These are phyloP conservation scores for Pithys albifrons DNA, from an alignment of 2,113 vertebrate species.

Conservation along the genomic window DNA sequence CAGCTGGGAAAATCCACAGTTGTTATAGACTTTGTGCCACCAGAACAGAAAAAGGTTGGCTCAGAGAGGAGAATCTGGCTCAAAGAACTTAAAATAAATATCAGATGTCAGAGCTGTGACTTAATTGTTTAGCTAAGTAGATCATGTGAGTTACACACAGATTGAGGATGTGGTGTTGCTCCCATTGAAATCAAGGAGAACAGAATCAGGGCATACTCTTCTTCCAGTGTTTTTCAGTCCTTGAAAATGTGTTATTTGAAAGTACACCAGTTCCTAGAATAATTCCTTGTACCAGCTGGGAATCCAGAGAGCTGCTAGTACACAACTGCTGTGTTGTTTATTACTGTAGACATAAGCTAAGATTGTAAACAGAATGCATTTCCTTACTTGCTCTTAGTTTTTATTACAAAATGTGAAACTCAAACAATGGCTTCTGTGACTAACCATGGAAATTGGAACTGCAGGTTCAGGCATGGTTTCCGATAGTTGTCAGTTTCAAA, in stretches of 20 bases:
- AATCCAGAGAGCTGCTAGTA: neutral
- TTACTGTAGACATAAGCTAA: neutral
- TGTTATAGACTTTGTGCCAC: constrained; percentile 10
- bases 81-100: constrained; percentile 70
- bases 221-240: neutral
- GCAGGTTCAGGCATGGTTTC: neutral
- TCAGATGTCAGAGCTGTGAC: constrained; percentile 67
- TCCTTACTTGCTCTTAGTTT: neutral
- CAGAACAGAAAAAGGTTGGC: constrained; percentile 37
- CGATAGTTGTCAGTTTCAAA: neutral
- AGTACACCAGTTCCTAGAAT: neutral
- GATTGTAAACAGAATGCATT: neutral
- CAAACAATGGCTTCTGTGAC: neutral
- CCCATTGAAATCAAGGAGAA: constrained; percentile 18
- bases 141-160: constrained; percentile 66
- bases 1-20: constrained; percentile 19
- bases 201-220: neutral
- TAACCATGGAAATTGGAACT: neutral
- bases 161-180: constrained; percentile 46
- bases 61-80: constrained; percentile 42
- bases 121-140: constrained; percentile 71
- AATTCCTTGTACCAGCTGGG: neutral
- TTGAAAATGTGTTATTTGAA: neutral
- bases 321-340: neutral
- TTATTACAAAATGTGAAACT: neutral